Conservation (phyloP, 2,113 vertebrate species). For the Phainopepla nitens region DNA sequence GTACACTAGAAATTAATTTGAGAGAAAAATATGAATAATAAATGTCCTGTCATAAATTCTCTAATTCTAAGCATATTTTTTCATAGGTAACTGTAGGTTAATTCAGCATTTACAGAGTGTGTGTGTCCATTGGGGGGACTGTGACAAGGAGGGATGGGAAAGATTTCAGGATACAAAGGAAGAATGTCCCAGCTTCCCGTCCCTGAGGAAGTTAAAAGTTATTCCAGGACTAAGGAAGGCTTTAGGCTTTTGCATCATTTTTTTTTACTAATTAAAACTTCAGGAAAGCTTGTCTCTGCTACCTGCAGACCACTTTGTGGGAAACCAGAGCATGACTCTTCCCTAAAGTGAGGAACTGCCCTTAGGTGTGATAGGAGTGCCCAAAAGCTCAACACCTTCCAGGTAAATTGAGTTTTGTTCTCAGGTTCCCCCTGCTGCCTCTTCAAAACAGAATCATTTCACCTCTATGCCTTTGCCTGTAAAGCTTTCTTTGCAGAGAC, state of each 20-base stretch:
- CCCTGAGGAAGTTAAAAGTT: background rate
- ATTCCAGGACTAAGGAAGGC: background rate
- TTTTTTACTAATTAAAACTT: background rate
- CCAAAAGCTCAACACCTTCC: background rate
- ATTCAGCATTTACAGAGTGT: background rate
- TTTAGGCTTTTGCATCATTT: background rate
- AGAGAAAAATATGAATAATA: background rate
- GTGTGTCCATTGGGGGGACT: background rate
- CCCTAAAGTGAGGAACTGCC: background rate
- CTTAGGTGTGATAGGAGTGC: background rate
- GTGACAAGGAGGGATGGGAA: background rate
- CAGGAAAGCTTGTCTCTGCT: background rate
- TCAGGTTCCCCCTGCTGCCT: background rate
- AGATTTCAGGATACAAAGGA: background rate
- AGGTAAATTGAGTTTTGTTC: background rate
- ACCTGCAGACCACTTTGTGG: background rate
- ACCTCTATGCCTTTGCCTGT: background rate
- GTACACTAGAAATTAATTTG: background rate
- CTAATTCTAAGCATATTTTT: background rate
- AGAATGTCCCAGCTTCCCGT: background rate
- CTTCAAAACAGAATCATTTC: background rate
- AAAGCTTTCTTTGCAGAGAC: background rate
- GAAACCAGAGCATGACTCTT: background rate
- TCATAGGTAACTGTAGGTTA: background rate
- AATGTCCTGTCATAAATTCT: background rate